A percentile compares a stretch with the other conserved stretches of the same genome.
These are phyloP conservation scores for Mobula hypostoma DNA, from an alignment of 2,113 vertebrate genomes.

Conservation along the genomic window DNA sequence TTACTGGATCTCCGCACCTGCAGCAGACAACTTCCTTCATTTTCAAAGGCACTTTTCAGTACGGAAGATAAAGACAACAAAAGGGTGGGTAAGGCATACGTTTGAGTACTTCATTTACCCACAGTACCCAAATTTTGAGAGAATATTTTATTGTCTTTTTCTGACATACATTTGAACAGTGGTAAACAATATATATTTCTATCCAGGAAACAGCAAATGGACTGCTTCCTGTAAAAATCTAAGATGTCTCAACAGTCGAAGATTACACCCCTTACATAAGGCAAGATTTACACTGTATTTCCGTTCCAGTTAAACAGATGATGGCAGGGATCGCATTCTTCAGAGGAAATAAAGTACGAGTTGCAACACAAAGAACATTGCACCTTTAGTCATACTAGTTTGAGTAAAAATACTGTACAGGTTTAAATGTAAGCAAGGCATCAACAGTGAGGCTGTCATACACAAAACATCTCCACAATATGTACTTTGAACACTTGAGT, in stretches of 20 bases:
- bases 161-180: slow-evolving; percentile 1
- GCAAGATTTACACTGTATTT: not conserved
- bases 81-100: not conserved
- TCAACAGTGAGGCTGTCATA: not conserved
- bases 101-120: not conserved
- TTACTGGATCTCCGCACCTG: not conserved
- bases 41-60: not conserved
- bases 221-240: slow-evolving; percentile 10
- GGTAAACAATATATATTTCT: slow-evolving; percentile 4
- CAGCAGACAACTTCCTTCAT: not conserved
- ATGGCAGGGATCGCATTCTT: not conserved
- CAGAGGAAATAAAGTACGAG: not conserved
- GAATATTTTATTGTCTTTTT: slow-evolving; percentile 26
- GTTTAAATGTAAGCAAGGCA: slow-evolving; percentile 27
- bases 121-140: not conserved
- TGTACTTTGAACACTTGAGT: not conserved
- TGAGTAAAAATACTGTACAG: slow-evolving; percentile 13
- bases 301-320: slow-evolving; percentile 13
- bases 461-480: slow-evolving; percentile 28
- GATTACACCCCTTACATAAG: not conserved
- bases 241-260: not conserved
- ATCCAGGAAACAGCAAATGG: not conserved
- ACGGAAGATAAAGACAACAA: not conserved
- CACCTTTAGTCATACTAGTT: not conserved
- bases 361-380: not conserved